Conservation (phyloP, 2,888 invertebrate genomes). For the Phorcus lineatus region DNA sequence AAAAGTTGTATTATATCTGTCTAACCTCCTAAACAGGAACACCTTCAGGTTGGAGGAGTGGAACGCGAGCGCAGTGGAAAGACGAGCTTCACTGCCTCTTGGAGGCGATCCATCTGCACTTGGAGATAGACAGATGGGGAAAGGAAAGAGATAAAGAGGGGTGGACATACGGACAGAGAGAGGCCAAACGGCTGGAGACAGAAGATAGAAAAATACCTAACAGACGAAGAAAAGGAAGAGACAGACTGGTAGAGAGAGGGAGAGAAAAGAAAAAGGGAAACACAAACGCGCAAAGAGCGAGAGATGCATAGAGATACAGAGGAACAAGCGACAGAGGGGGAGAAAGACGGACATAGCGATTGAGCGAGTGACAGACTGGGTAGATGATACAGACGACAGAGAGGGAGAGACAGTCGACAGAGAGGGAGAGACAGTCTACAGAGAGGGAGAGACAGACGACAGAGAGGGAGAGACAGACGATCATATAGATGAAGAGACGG, state of each 20-base stretch:
- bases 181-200: no score
- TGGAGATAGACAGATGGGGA: background rate
- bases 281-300: no score
- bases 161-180: background rate
- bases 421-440: background rate
- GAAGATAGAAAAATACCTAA: no score
- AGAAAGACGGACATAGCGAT: no score
- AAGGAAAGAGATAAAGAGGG: background rate
- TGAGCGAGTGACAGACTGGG: no score
- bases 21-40: constrained; percentile 26
- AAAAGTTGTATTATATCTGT: constrained; percentile 22
- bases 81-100: background rate
- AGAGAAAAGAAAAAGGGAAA: no score
- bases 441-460: background rate
- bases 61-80: background rate
- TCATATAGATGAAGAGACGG: constrained; percentile 17
- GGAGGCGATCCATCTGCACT: background rate
- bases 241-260: background rate
- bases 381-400: background rate
- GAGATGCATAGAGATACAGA: no score
- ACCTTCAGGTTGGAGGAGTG: background rate
- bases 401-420: background rate
- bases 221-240: background rate
- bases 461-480: constrained; percentile 10
- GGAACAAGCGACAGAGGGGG: background rate